A percentile compares a stretch with the other conserved stretches of the same genome.
Conservation (phyloP, 2,797 vertebrate genomes). For the Pelobates cultripes region DNA sequence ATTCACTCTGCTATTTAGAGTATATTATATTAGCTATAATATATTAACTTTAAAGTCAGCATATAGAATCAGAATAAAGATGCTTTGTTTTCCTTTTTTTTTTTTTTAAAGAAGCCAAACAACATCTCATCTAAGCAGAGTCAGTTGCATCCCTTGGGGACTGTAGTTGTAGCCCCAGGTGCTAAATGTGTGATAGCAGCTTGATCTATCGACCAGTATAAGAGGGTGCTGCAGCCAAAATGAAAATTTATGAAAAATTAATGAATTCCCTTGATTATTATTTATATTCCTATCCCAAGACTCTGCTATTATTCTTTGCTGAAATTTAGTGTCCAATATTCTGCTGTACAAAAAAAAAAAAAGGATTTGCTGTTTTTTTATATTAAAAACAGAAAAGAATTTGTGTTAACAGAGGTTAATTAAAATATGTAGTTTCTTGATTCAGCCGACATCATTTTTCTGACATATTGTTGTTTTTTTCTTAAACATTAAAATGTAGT, state of each 20-base stretch:
- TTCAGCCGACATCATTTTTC: background rate
- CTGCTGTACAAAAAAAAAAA: background rate
- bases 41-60: slow-evolving; percentile 39
- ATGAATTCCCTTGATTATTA: slow-evolving; percentile 90
- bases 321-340: slow-evolving; percentile 68
- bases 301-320: slow-evolving; percentile 60
- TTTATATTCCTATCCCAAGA: slow-evolving; percentile 65
- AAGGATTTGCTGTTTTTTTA: slow-evolving; percentile 65
- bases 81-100: slow-evolving; percentile 30
- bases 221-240: slow-evolving; percentile 87
- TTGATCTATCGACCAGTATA: slow-evolving; percentile 95
- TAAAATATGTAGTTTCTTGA: background rate
- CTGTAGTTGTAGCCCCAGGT: slow-evolving; percentile 84
- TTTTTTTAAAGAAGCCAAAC: slow-evolving; percentile 15
- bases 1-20: no score
- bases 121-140: slow-evolving; percentile 62
- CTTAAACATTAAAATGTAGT: background rate
- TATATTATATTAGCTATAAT: background rate
- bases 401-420: background rate
- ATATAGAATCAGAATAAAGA: slow-evolving; percentile 25
- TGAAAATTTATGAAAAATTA: slow-evolving; percentile 99
- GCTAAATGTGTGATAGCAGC: slow-evolving; percentile 90
- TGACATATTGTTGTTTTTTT: background rate
- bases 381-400: slow-evolving; percentile 56
- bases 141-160: slow-evolving; percentile 70